Base-by-base conservation (phyloP, 1,140 invertebrate species). In the Oreohelix idahoensis region DNA sequence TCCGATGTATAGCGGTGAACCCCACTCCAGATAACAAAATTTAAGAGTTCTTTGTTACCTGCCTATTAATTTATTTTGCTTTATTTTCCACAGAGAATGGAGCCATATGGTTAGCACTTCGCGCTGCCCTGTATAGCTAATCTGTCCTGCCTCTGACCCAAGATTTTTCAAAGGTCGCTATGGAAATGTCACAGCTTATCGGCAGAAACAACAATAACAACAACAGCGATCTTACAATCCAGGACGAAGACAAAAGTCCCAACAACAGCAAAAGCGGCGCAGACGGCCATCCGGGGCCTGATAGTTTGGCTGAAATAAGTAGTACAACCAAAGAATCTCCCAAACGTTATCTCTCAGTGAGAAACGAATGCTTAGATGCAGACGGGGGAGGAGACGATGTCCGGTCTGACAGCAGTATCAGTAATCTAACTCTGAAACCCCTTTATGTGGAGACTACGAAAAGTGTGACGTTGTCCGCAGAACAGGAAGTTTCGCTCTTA, bases 141-240 rank as follows among this genome's bases (percentile, higher is more conserved):
- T 8, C 75, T 26, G n/a, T 35, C 17, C 35, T 17, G 4, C 20
- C 36, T 20, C 29, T 69, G 39, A 35, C 29, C 35, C 26, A 36
- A 13, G 39, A 36, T n/a, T 13, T 38, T 20, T 38, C 10, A 36
- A 29, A 66, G 26, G 51, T 36, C 32, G 58, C 58, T 66, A 80
- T 80, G 78, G 58, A 75, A 73, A 39, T 76, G 45, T 36, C 79
- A 2, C 36, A 70, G 11, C 83, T 84, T 4, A 77, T 32, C 75
- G 53, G 32, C 49, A 77, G 29, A 29, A 32, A 77, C 49, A 53
- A 35, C 49, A 53, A 32, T 8, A 53, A 77, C 75, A 42, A 39
- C 42, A 11, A 53, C 75, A 42, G 13, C 42, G 8, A 26, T 29
- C 4, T 4, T 0, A 42, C 11, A 36, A 1, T 17, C 38, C 17